Percentiles rank a stretch among this genome's conserved stretches.
Conservation (phyloP, 2,797 vertebrate genomes). For the Esox masquinongy region DNA sequence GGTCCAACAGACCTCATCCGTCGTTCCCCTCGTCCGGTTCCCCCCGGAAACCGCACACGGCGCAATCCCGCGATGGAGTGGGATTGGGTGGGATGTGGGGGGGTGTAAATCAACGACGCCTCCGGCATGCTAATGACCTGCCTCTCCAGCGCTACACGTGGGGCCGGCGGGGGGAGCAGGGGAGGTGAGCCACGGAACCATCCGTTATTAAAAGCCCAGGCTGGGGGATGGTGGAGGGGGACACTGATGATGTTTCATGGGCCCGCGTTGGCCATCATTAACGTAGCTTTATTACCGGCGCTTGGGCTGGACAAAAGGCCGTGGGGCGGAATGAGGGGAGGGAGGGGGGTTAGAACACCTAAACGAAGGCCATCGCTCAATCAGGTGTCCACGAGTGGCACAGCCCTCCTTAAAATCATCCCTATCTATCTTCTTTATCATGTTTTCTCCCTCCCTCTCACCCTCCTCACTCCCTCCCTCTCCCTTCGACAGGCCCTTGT, state of each 20-base stretch:
- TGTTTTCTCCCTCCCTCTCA: slow-evolving; percentile 15
- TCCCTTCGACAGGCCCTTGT: neutral
- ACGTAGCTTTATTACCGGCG: slow-evolving; percentile 1
- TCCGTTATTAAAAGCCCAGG: neutral
- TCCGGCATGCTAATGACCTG: slow-evolving; percentile 38
- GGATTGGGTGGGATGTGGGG: neutral
- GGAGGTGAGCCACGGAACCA: neutral
- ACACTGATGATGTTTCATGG: slow-evolving; percentile 7
- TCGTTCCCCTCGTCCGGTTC: neutral
- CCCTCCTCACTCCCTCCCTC: slow-evolving; percentile 11
- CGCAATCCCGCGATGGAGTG: neutral
- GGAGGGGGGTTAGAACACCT: neutral
- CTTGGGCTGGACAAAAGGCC: neutral
- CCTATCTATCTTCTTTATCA: slow-evolving; percentile 8
- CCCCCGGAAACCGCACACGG: neutral
- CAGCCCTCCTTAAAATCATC: neutral
- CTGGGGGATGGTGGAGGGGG: slow-evolving; percentile 10
- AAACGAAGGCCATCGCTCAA: neutral
- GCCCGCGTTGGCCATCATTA: slow-evolving; percentile 13
- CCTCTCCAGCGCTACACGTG: neutral
- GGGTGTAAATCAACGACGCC: slow-evolving; percentile 31
- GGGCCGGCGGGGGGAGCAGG: neutral
- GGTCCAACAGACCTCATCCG: neutral
- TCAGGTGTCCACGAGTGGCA: neutral
- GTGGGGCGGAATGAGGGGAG: neutral